Base-by-base conservation (phyloP, 92 coral and sea anemone genomes). In the Siderastrea siderea region DNA sequence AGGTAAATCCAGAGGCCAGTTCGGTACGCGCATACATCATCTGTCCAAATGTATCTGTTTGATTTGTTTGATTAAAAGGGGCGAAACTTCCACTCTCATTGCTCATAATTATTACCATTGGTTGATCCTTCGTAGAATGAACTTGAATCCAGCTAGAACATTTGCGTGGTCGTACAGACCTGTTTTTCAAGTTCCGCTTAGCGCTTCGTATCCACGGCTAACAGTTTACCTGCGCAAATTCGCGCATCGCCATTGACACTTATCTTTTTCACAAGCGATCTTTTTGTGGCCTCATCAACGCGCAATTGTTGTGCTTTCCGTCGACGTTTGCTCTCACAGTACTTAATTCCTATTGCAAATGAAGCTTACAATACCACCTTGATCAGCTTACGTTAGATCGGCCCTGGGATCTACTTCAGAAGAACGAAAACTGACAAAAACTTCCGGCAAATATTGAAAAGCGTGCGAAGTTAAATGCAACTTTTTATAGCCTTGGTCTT, bases 21-120 rank as follows among this genome's bases (percentile, higher is more conserved):
- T 93, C 93, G 1, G 82, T 82, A 12, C 74, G 82, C 16, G 71
- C 45, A 74, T 95, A 95, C n/a, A 90, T n/a, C 19, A 52, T 11
- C 2, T 52, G 45, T 7, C 26, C 13, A 16, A 44, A 12, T 2
- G 69, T 54, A 66, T 45, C 55, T 14, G 58, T 78, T 68, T 38
- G 80, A 19, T 74, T 83, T 47, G 80, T 74, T 57, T 65, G 50
- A 65, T 80, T 80, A 3, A 65, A 70, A 70, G 75, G 52, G 74
- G n/a, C 14, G 0, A 67, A 65, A 66, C 71, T 65, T 26, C 5
- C 45, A 26, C 44, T 7, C 47, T 45, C 50, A 19, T 13, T 47
- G 16, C 66, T 46, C 81, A 77, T 77, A 14, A n/a, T 61, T 26
- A 12, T 59, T 16, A 19, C 77, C 12, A 47, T 15, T 46, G 58